Base-by-base conservation (phyloP, 2,888 invertebrate genomes). In the Drosophila vallismaia region DNA sequence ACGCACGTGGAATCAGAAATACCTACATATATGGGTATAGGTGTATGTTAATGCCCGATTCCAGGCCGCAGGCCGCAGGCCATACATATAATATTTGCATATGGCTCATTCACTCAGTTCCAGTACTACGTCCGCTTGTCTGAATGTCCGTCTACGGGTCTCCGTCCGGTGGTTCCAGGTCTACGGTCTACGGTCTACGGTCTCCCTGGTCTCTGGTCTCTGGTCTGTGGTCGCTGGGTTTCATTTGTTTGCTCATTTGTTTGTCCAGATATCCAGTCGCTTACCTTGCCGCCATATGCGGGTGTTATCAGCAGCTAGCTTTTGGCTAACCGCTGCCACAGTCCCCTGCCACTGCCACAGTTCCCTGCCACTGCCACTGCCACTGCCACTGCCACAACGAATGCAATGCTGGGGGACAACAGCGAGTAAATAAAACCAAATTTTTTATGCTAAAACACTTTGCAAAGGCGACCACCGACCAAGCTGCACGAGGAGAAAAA, bases 381-480 rank as follows among this genome's bases (percentile, higher is more conserved):
- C 38, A 3, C 4, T 14, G 12, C 29, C 31, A 33, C 48, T 2
- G 4, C n/a, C 49, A 14, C 19, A 8, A n/a, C 48, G 9, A 50
- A 10, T 19, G 31, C 33, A 31, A 9, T 26, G 36, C 26, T n/a
- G 60, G 60, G 52, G 60, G 36, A 46, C 52, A 33, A 3, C 33
- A 62, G 60, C 57, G 58, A 77, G 79, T 78, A 84, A 84, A 84
- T 83, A 83, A 81, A 86, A 85, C 78, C 83, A 75, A 85, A 85
- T 85, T 83, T 62, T 86, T 78, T 86, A 85, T 85, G 84, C 84
- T 79, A 86, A 86, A 86, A 86, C 84, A 83, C 83, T 84, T 85
- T 83, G 83, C 83, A 58, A 64, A 62, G 64, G 60, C 62, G 53
- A 45, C 24, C 9, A 19, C 52, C 62, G 53, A 45, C 24, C 9